These are phyloP conservation scores for Neodon shergylaensis DNA, from an alignment of 2,113 vertebrate genomes.

Conservation along the genomic window DNA sequence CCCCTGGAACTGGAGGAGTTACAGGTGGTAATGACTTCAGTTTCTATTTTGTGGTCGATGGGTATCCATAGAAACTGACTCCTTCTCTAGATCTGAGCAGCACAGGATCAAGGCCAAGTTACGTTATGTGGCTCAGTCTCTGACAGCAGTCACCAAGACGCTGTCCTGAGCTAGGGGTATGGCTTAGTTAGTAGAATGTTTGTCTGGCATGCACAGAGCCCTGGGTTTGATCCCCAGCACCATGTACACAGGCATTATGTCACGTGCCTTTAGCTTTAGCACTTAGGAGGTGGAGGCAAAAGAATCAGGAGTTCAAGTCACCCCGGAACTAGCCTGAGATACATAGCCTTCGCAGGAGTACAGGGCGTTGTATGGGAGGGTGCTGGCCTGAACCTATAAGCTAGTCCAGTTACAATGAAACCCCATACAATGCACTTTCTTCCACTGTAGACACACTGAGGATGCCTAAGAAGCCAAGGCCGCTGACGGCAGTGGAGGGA, in stretches of 20 bases:
- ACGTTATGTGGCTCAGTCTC: neutral
- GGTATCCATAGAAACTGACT: neutral
- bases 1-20: neutral
- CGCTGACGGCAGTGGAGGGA: neutral
- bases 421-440: neutral
- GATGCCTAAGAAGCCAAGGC: neutral
- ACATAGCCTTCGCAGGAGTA: neutral
- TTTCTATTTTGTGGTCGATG: neutral
- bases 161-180: neutral
- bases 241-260: too few species aligned
- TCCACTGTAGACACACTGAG: neutral
- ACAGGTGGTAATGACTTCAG: neutral
- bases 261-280: neutral
- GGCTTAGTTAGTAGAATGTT: neutral
- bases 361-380: neutral
- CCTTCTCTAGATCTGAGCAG: neutral
- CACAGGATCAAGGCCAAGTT: neutral
- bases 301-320: neutral
- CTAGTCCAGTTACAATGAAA: neutral
- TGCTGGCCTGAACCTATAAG: neutral
- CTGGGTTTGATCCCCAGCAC: neutral
- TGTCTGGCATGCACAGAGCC: too few species aligned
- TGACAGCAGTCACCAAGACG: neutral
- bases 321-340: neutral
- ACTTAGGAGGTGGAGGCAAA: neutral